Evolutionary conservation across 2,113 vertebrate genomes (phyloP).

Genomic region (Calypte anna): DNA sequence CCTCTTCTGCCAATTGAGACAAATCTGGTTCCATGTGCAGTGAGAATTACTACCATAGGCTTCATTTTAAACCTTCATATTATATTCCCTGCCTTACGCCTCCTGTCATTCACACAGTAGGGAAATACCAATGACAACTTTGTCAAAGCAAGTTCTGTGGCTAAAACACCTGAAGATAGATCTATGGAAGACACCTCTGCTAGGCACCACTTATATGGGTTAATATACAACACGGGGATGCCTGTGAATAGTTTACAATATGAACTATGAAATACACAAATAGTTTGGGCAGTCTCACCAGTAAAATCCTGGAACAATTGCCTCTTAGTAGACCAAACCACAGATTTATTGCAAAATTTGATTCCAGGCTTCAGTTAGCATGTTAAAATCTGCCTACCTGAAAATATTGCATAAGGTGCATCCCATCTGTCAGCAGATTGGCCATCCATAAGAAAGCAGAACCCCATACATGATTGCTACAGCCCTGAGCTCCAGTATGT

Average conservation of each 20-base stretch:
- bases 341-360: background rate
- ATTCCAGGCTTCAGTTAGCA: background rate
- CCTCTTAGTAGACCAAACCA: conserved; percentile 7
- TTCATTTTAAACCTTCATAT: background rate
- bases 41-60: background rate
- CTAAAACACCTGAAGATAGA: background rate
- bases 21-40: background rate
- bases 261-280: background rate
- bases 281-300: background rate
- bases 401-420: background rate
- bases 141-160: background rate
- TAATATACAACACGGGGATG: background rate
- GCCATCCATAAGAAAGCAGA: background rate
- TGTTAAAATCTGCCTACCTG: background rate
- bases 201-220: background rate
- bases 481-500: background rate
- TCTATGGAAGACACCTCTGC: background rate
- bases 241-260: background rate
- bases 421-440: background rate
- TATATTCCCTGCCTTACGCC: background rate
- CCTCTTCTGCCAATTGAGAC: background rate
- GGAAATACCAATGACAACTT: background rate
- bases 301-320: background rate
- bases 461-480: accelerated
- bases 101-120: background rate